Conservation (phyloP, 2,797 vertebrate genomes). For the Cynodonichthys magdalenae region DNA sequence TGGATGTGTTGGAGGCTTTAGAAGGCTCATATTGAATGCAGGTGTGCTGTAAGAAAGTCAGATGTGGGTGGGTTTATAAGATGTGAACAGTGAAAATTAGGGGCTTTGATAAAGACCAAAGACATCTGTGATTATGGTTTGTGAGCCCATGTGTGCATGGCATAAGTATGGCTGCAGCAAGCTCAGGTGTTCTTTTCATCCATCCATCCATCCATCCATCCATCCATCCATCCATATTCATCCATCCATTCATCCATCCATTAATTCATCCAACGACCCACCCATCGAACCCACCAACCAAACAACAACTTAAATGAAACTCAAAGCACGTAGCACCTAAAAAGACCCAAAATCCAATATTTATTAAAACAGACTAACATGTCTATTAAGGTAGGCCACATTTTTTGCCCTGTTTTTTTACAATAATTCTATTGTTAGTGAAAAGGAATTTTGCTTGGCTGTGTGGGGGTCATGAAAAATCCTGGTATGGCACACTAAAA, state of each 20-base stretch:
- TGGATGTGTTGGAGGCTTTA: constrained; percentile 31
- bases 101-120: constrained; percentile 68
- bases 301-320: too few relatives aligned
- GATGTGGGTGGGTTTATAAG: constrained; percentile 48
- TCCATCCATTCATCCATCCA: constrained; percentile 10
- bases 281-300: too few relatives aligned
- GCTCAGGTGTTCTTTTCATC: constrained; percentile 24
- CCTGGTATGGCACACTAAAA: too few relatives aligned
- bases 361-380: too few relatives aligned
- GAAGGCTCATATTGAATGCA: constrained; percentile 71
- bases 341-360: too few relatives aligned
- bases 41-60: constrained; percentile 55
- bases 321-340: too few relatives aligned
- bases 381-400: too few relatives aligned
- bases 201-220: constrained; percentile 8
- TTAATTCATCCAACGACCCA: too few relatives aligned
- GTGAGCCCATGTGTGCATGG: constrained; percentile 46
- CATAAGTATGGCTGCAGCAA: constrained; percentile 42
- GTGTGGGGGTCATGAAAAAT: too few relatives aligned
- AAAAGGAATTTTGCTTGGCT: too few relatives aligned
- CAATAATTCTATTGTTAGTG: too few relatives aligned
- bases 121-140: constrained; percentile 68
- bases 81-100: constrained; percentile 69
- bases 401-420: too few relatives aligned
- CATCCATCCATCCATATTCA: constrained; percentile 4